Conservation (phyloP, 2,888 invertebrate genomes). For the Eupithecia tripunctaria region DNA sequence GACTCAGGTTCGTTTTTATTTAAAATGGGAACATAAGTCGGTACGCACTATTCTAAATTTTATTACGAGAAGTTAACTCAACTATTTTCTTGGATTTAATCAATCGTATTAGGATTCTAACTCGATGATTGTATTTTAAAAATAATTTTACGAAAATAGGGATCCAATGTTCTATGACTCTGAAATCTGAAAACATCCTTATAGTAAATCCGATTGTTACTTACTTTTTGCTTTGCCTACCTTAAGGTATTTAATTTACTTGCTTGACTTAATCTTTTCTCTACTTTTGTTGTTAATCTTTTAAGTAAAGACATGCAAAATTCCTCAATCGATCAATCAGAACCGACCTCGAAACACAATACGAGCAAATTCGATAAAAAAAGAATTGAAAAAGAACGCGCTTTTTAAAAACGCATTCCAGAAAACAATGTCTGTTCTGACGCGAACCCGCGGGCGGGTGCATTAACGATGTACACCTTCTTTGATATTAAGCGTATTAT, state of each 20-base stretch:
- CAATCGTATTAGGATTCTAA: too few relatives aligned
- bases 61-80: not conserved
- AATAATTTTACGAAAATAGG: not conserved
- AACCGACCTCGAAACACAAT: slow-evolving; percentile 28
- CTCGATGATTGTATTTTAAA: not conserved
- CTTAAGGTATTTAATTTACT: not conserved
- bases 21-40: too few relatives aligned
- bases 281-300: not conserved
- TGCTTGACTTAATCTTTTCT: not conserved
- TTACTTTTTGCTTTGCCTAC: not conserved
- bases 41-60: too few relatives aligned
- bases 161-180: not conserved
- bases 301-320: not conserved
- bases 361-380: slow-evolving; percentile 35
- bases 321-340: slow-evolving; percentile 14
- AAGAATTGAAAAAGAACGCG: slow-evolving; percentile 43
- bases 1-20: not conserved
- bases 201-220: not conserved
- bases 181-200: not conserved
- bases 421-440: slow-evolving; percentile 82
- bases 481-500: slow-evolving; percentile 83
- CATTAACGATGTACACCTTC: slow-evolving; percentile 83
- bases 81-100: not conserved
- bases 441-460: slow-evolving; percentile 79
- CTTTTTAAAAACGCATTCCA: slow-evolving; percentile 78